Base-by-base conservation (phyloP, 2,888 invertebrate genomes). In the Apotomis betuletana region DNA sequence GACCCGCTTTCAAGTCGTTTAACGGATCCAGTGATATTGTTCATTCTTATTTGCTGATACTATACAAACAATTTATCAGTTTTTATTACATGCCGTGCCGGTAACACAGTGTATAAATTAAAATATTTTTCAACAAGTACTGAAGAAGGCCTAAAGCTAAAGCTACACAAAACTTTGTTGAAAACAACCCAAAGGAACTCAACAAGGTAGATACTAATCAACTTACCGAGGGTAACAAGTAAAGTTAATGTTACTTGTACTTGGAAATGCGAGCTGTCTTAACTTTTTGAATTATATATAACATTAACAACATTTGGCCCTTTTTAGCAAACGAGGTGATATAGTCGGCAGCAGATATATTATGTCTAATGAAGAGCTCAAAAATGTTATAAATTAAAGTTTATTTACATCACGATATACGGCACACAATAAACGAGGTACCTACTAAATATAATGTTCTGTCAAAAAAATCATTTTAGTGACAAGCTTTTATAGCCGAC, bases 181-280 rank as follows among this genome's bases (percentile, higher is more conserved):
- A 15, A 12, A 64, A 67, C 58, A 68, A 59, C 62, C 36, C 38
- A 49, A 49, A 54, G 59, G 49, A 70, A 70, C 60, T 59, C 54
- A 46, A 46, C 46, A 27, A 57, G n/a, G 59, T 12, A 59, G 58
- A 70, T 59, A 70, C 59, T 70, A 65, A 65, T 61, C 44, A 68
- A 70, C 49, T 65, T 44, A 9, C 59, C 36, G 54, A 70, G 70
- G 60, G 54, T 46, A 54, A 46, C 38, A 65, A 65, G 60, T 49
- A 54, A 52, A 38, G 27, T 64, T 52, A 46, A 54, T 49, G 59
- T 65, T 54, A 54, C 70, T 65, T 46, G 59, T 65, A 49, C 65
- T 70, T 70, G 27, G 58, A 51, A 44, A 12, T 27, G 61, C 41
- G 41, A 41, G 27, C 52, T 63, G 57, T 38, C 15, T n/a, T 15